Evolutionary conservation across 1,140 invertebrate genomes (phyloP).

Genomic region (Holotrichia oblita): DNA sequence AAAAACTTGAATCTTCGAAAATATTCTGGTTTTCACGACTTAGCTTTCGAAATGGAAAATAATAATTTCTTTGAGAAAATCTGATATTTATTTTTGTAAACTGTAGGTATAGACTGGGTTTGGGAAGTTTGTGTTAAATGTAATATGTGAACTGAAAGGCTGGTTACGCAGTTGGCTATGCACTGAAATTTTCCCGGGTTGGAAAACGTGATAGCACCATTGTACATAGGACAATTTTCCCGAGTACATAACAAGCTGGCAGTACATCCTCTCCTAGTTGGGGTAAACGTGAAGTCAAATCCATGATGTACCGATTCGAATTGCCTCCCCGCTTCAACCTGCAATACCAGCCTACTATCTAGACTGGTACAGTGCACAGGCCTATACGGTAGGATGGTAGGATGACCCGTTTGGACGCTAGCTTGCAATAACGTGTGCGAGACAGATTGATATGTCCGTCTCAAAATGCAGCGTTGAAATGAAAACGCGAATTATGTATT

Average conservation of each 20-base stretch:
- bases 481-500: neutral
- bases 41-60: neutral
- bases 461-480: neutral
- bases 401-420: neutral
- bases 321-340: too few species aligned
- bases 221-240: constrained; percentile 10
- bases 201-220: constrained; percentile 44
- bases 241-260: neutral
- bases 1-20: too few species aligned
- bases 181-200: constrained; percentile 59
- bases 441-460: neutral
- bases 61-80: constrained; percentile 13
- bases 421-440: neutral
- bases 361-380: neutral
- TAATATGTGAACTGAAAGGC: constrained; percentile 47
- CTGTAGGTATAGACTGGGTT: constrained; percentile 61
- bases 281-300: constrained; percentile 33
- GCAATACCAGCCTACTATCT: neutral
- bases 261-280: too few species aligned
- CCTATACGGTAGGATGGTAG: neutral
- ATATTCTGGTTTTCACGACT: too few species aligned
- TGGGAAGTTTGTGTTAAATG: constrained; percentile 56
- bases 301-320: neutral
- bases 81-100: constrained; percentile 53
- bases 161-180: constrained; percentile 61